These are phyloP conservation scores for Saimiri boliviensis DNA, from an alignment of 2,113 vertebrate species.

Conservation along the genomic window DNA sequence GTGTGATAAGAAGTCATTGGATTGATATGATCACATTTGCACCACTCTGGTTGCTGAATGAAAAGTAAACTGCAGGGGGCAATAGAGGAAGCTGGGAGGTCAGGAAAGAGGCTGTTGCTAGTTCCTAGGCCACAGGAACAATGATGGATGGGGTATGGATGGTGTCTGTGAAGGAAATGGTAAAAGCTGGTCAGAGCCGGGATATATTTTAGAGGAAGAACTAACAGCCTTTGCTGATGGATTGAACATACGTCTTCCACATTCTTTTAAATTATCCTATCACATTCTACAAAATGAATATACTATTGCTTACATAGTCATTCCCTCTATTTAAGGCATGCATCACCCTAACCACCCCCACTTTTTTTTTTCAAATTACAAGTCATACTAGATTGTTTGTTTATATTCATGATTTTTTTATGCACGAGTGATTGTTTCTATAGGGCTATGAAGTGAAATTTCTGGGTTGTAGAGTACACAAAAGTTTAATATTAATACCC, in stretches of 20 bases:
- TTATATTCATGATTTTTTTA: background rate
- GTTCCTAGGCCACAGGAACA: background rate
- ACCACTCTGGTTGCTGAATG: background rate
- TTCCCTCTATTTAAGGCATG: background rate
- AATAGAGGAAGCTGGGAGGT: background rate
- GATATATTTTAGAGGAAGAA: background rate
- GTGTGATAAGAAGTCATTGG: background rate
- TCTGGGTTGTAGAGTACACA: background rate
- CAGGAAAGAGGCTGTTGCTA: background rate
- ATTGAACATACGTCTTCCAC: background rate
- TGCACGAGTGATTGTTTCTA: background rate
- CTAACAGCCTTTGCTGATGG: background rate
- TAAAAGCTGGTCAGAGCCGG: background rate
- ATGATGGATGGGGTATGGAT: background rate
- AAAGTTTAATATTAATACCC: constrained; percentile 51
- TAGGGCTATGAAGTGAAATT: background rate
- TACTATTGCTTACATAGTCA: background rate
- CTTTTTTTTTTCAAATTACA: background rate
- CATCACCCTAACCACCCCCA: background rate
- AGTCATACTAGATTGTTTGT: background rate
- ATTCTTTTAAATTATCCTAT: background rate
- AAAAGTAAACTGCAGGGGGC: background rate
- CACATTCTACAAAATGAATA: background rate
- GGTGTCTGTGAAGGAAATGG: background rate
- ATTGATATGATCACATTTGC: background rate